These are phyloP conservation scores for Cerceris ruficornis DNA, from an alignment of 2,888 invertebrate species.

Conservation along the genomic window DNA sequence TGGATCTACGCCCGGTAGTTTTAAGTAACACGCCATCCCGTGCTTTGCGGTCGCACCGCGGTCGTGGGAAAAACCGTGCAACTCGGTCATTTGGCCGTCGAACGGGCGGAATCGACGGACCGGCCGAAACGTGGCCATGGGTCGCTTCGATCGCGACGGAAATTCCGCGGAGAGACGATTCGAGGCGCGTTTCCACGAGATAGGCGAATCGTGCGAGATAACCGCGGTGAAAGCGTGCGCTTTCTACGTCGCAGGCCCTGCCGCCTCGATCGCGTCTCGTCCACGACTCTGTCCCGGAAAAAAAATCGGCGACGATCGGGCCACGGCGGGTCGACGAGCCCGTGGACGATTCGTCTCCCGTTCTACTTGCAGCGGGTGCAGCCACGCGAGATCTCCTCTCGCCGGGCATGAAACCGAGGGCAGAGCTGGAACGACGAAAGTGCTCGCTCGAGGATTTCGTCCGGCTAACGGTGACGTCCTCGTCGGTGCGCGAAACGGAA, in stretches of 20 bases:
- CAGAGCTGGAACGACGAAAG: constrained; percentile 32
- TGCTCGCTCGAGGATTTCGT: constrained; percentile 7
- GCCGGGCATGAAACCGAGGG: not conserved
- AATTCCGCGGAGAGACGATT: constrained; percentile 30
- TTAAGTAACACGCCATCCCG: constrained; percentile 53
- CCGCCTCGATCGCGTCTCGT: constrained; percentile 51
- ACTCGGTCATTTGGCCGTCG: constrained; percentile 25
- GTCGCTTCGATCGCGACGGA: not conserved
- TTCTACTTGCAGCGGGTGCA: too few species aligned
- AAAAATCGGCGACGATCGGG: not conserved
- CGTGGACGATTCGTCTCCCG: too few species aligned
- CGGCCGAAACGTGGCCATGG: not conserved
- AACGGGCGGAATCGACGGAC: constrained; percentile 12
- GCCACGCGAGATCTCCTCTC: too few species aligned
- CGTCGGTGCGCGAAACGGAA: not conserved
- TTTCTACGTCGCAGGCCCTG: constrained; percentile 70
- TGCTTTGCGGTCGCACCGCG: constrained; percentile 49
- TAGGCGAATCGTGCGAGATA: constrained; percentile 41
- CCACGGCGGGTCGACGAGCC: not conserved
- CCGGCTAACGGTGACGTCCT: not conserved
- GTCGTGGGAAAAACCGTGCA: constrained; percentile 51
- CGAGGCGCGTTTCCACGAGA: constrained; percentile 37
- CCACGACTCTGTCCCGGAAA: constrained; percentile 35
- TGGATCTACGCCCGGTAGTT: constrained; percentile 57
- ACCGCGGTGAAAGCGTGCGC: constrained; percentile 71